Conservation (phyloP, 2,888 invertebrate species). For the Drosophila algonquin region DNA sequence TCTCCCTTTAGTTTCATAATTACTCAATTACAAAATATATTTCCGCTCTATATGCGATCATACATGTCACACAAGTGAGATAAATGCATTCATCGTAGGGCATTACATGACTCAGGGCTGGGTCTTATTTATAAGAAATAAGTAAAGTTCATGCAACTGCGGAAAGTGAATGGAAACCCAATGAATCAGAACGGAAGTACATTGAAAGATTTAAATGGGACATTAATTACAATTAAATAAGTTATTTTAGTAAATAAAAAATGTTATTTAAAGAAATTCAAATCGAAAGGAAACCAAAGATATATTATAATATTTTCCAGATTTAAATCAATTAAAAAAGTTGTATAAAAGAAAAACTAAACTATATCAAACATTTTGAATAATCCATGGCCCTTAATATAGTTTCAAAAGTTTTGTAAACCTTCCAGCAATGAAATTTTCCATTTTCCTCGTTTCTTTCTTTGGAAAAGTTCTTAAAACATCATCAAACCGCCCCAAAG, state of each 20-base stretch:
- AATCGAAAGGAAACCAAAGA: too few relatives aligned
- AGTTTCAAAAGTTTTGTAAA: too few relatives aligned
- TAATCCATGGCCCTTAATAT: too few relatives aligned
- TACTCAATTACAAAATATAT: background rate
- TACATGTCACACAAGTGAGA: background rate
- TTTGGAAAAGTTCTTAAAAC: too few relatives aligned
- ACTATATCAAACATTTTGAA: too few relatives aligned
- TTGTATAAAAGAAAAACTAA: too few relatives aligned
- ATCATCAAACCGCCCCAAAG: too few relatives aligned
- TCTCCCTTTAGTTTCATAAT: background rate
- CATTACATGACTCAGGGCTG: background rate
- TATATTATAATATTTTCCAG: too few relatives aligned
- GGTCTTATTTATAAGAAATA: background rate
- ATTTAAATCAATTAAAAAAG: too few relatives aligned
- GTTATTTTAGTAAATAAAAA: background rate
- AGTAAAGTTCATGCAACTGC: background rate
- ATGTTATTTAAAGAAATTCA: too few relatives aligned
- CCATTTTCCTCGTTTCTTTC: too few relatives aligned
- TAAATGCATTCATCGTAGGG: background rate
- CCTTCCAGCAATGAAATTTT: too few relatives aligned
- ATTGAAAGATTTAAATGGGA: background rate
- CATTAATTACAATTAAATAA: background rate
- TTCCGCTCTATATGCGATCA: background rate
- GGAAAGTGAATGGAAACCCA: background rate
- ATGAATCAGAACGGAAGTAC: background rate